Evolutionary conservation across 37 sponge, comb jelly and placozoan species (phyloP).

Genomic region (Tethya wilhelma): DNA sequence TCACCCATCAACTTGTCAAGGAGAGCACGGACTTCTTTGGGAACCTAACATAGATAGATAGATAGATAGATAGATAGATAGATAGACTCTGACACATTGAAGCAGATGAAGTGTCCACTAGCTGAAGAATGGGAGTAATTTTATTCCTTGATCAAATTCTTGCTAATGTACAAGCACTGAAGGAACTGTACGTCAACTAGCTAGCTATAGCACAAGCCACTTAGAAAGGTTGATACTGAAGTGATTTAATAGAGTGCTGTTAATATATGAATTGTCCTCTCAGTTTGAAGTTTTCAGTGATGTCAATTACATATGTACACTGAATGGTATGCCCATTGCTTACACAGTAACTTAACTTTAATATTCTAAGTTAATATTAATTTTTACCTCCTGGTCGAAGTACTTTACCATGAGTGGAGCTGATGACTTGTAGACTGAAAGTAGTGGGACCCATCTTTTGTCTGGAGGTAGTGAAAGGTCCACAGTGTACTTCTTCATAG

Average conservation of each 20-base stretch:
- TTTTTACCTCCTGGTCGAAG: conserved; percentile 25
- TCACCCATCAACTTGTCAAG: conserved; percentile 48
- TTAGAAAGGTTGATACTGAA: too few species aligned
- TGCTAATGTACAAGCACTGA: too few species aligned
- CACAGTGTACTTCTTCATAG: conserved; percentile 43
- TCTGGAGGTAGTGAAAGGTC: conserved; percentile 60
- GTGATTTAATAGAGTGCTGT: too few species aligned
- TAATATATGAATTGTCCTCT: too few species aligned
- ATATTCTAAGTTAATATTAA: not conserved
- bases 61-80: too few species aligned
- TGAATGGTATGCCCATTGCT: not conserved
- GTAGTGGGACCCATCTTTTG: conserved; percentile 52
- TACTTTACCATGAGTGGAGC: conserved; percentile 64
- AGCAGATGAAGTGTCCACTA: not conserved
- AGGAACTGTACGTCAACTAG: too few species aligned
- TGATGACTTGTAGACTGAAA: conserved; percentile 51
- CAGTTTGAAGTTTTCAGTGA: too few species aligned
- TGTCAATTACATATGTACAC: not conserved
- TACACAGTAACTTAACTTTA: not conserved
- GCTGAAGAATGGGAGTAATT: not conserved
- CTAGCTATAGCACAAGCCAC: too few species aligned
- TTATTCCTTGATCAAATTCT: too few species aligned
- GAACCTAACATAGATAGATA: too few species aligned
- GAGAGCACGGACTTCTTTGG: conserved; percentile 14
- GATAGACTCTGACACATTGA: not conserved